Evolutionary conservation across 2,888 invertebrate species (phyloP).

Genomic region (Eupithecia centaureata): DNA sequence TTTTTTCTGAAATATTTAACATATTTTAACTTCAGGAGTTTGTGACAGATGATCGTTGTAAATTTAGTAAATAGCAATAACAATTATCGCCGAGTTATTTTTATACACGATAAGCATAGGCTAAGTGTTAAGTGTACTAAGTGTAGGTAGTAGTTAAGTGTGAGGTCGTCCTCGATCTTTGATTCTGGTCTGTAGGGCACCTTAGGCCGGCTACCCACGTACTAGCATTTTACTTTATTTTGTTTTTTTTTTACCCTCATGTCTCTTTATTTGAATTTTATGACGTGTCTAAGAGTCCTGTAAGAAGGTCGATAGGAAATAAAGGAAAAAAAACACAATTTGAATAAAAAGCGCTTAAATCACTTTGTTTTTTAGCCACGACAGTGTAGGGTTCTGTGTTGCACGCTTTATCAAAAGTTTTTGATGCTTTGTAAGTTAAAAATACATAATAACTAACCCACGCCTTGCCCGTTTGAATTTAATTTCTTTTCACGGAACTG

Average conservation of each 20-base stretch:
- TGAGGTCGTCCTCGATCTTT: slow-evolving; percentile 11
- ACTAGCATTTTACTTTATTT: not conserved
- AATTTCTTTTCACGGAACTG: no score
- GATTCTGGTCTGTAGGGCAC: not conserved
- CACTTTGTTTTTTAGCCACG: no score
- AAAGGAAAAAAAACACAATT: no score
- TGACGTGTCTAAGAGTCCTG: no score
- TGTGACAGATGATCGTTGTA: no score
- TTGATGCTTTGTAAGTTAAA: not conserved
- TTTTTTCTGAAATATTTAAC: no score
- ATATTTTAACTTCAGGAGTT: no score
- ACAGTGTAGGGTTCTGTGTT: not conserved
- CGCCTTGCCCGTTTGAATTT: no score
- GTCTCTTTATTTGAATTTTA: not conserved
- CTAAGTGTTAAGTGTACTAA: no score
- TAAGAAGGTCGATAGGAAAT: no score
- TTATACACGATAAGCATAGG: not conserved
- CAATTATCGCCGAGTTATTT: not conserved
- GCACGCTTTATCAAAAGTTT: not conserved
- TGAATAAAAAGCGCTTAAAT: no score
- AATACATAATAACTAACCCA: no score
- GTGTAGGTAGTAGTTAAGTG: not conserved
- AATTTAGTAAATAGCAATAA: not conserved
- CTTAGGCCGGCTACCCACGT: not conserved
- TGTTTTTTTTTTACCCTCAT: not conserved